Percentiles rank a stretch among this genome's conserved stretches.
Evolutionary conservation across 2,113 vertebrate species (phyloP).

Genomic region (Dendrocopos noguchii): DNA sequence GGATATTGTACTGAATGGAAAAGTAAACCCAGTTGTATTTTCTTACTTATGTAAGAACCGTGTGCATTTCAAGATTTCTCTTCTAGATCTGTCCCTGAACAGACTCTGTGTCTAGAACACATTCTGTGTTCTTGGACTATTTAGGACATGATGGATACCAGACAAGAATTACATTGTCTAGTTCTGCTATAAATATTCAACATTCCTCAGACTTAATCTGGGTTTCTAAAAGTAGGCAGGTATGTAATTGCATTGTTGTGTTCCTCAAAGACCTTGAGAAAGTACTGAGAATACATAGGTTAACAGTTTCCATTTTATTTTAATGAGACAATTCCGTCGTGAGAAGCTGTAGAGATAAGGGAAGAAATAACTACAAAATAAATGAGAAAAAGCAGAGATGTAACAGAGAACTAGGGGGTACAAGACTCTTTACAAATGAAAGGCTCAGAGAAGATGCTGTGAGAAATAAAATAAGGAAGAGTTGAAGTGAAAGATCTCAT

Average conservation of each 20-base stretch:
- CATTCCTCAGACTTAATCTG: background rate
- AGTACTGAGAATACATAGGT: constrained; percentile 24
- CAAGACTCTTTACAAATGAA: constrained; percentile 13
- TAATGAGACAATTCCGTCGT: constrained; percentile 56
- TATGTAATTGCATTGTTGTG: background rate
- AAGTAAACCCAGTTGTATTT: background rate
- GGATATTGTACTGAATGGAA: background rate
- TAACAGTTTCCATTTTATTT: constrained; percentile 60
- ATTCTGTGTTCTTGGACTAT: background rate
- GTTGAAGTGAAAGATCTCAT: background rate
- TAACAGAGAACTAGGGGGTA: constrained; percentile 7
- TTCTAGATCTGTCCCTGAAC: background rate
- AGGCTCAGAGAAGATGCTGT: background rate
- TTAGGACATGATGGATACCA: background rate
- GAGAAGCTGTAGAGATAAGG: constrained; percentile 46
- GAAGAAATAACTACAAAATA: constrained; percentile 39
- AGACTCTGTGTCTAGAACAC: background rate
- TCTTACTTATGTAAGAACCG: background rate
- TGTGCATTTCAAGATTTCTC: background rate
- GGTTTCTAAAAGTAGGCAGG: background rate
- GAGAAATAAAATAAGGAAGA: constrained; percentile 25
- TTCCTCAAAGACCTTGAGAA: constrained; percentile 60
- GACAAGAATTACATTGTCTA: background rate
- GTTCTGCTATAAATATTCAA: background rate
- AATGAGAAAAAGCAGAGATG: constrained; percentile 34